Percentiles rank a stretch among this genome's conserved stretches.
These are phyloP conservation scores for Ephydatia muelleri DNA, from an alignment of 37 sponge, comb jelly and placozoan species.

Conservation along the genomic window DNA sequence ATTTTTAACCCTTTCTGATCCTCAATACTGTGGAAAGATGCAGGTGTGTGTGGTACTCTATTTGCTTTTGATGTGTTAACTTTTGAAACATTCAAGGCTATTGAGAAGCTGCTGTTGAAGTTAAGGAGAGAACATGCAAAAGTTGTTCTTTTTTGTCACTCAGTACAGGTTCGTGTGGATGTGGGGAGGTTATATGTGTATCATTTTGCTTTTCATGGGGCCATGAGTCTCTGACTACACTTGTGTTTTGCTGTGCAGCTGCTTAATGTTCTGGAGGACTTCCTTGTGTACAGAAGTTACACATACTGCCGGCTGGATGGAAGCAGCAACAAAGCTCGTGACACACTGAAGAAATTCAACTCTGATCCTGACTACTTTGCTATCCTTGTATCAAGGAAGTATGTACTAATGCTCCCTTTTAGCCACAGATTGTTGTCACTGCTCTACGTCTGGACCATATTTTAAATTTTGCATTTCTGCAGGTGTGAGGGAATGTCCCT, in stretches of 20 bases:
- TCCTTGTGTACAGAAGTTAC: slow-evolving; percentile 21
- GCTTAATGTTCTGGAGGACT: slow-evolving; percentile 41
- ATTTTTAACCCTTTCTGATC: slow-evolving; percentile 50
- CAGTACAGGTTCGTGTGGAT: slow-evolving; percentile 19
- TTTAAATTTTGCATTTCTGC: neutral
- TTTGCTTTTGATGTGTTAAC: too few relatives aligned
- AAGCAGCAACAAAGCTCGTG: slow-evolving; percentile 13
- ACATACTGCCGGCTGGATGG: slow-evolving; percentile 55
- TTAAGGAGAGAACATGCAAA: slow-evolving; percentile 25
- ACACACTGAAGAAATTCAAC: slow-evolving; percentile 46
- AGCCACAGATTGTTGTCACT: neutral
- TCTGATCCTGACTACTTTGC: slow-evolving; percentile 32
- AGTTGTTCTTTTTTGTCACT: slow-evolving; percentile 51
- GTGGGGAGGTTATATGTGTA: neutral
- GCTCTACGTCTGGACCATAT: too few relatives aligned
- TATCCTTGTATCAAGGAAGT: slow-evolving; percentile 61
- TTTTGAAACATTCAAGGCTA: slow-evolving; percentile 1
- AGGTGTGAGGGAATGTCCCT: slow-evolving; percentile 63
- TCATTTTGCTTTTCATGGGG: neutral
- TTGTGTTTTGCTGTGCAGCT: slow-evolving; percentile 21
- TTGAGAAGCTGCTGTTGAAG: slow-evolving; percentile 33
- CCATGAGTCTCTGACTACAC: neutral
- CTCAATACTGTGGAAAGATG: slow-evolving; percentile 66
- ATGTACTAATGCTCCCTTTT: neutral
- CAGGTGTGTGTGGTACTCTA: slow-evolving; percentile 11